A percentile compares a stretch with the other conserved stretches of the same genome.
Evolutionary conservation across 2,113 vertebrate genomes (phyloP).

Genomic region (Pyxicephalus adspersus): DNA sequence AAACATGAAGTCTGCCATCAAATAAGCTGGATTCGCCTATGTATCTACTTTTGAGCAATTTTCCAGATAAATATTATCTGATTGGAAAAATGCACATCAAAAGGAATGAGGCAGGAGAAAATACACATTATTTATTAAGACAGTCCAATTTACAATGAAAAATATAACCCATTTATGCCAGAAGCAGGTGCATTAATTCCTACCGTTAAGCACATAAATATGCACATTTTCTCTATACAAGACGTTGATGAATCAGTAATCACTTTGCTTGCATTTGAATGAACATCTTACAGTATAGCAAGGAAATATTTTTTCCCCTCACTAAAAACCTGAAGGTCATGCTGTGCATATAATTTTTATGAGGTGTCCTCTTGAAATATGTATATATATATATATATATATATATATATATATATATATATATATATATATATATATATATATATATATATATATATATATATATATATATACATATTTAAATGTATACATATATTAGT

Average conservation of each 20-base stretch:
- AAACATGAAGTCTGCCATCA: neutral
- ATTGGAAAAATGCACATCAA: neutral
- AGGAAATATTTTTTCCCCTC: neutral
- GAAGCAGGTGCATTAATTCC: constrained; percentile 36
- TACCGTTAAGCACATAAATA: constrained; percentile 29
- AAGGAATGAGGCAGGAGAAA: neutral
- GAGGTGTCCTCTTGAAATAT: no score
- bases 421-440: neutral
- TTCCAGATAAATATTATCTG: constrained; percentile 21
- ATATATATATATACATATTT: neutral
- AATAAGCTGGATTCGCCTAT: constrained; percentile 3
- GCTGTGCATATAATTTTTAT: no score
- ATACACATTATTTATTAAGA: constrained; percentile 24
- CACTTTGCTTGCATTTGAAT: neutral
- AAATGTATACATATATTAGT: no score
- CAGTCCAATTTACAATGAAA: constrained; percentile 35
- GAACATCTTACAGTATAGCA: neutral
- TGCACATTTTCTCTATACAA: constrained; percentile 18
- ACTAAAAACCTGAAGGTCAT: no score
- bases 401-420: constrained; percentile 3
- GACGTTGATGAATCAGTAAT: constrained; percentile 5
- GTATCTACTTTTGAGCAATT: neutral
- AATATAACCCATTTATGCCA: constrained; percentile 25
- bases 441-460: neutral
- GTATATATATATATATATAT: neutral